Conservation (phyloP, 2,797 vertebrate species). For the Knipowitschia caucasica region DNA sequence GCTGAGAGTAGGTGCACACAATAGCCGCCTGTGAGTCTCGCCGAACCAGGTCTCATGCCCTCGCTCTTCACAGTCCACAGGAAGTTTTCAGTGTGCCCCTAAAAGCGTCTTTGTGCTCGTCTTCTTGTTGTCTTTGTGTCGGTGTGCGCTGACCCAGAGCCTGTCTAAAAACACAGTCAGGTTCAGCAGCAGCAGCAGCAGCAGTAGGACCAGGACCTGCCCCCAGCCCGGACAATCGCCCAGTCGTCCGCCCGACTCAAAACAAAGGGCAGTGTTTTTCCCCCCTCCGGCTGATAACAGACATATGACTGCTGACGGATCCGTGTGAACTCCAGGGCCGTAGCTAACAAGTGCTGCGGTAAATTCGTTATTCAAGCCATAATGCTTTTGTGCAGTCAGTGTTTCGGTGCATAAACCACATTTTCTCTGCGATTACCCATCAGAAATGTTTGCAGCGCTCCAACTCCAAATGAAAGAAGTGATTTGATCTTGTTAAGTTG, state of each 20-base stretch:
- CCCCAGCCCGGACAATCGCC: constrained; percentile 7
- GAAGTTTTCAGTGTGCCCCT: constrained; percentile 49
- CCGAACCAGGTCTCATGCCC: constrained; percentile 12
- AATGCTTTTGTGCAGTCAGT: too few relatives aligned
- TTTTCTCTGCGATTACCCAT: too few relatives aligned
- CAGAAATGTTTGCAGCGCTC: too few relatives aligned
- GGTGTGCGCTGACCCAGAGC: constrained; percentile 44
- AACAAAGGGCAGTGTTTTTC: not conserved
- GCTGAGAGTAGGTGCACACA: not conserved
- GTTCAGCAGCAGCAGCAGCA: constrained; percentile 10
- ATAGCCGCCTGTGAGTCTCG: not conserved
- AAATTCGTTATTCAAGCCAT: too few relatives aligned
- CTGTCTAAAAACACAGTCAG: constrained; percentile 21
- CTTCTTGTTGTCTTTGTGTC: constrained; percentile 35
- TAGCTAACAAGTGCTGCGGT: too few relatives aligned
- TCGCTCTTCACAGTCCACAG: constrained; percentile 23
- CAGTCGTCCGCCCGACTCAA: constrained; percentile 5
- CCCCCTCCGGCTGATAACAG: not conserved
- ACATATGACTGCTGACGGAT: constrained; percentile 13
- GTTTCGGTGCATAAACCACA: too few relatives aligned
- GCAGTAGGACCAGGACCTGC: constrained; percentile 35
- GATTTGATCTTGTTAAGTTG: too few relatives aligned
- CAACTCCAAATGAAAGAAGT: too few relatives aligned
- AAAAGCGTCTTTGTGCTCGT: constrained; percentile 64
- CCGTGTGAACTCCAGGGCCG: not conserved